Base-by-base conservation (phyloP, 92 coral and sea anemone species). In the Meandrina meandrites region DNA sequence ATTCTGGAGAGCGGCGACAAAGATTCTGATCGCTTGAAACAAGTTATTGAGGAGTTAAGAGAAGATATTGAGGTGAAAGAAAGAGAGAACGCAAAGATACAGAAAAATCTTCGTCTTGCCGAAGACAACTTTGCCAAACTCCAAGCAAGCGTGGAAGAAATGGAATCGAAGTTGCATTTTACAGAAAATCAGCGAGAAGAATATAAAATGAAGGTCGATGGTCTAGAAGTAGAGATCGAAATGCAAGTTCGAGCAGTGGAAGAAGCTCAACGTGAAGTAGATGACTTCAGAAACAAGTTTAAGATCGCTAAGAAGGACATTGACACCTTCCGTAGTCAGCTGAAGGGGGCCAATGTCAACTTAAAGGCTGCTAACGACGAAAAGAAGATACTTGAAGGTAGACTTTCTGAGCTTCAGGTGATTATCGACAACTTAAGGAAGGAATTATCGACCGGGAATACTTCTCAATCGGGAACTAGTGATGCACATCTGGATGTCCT, bases 11-110 rank as follows among this genome's bases (percentile, higher is more conserved):
- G 87, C 75, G 96, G 96, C 45, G 91, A 82, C 56, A 90, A 91
- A 37, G 95, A 92, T 69, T 93, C 96, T 3, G 90, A 93, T 84
- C 91, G 90, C 79, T 89, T 91, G 77, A 93, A 93, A 76, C 89
- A 93, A 68, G 86, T 93, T 40, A 91, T 94, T 24, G 93, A 93
- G 54, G 94, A 89, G 84, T 83, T 94, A 54, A 88, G 88, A 81
- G 87, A 88, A 45, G 98, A 94, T 53, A 82, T 94, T 34, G 86
- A 92, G 34, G 42, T 56, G 14, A 95, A 94, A 74, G 98, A 94
- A 36, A 89, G 87, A 78, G 98, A 94, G 64, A 94, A 93, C 47
- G 67, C 86, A 56, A 94, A 89, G 56, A 85, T 94, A 42, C 90
- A 93, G 86, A 90, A 72, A 36, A 90, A 93, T 5, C 87, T 94